Evolutionary conservation across 2,113 vertebrate species (phyloP).

Genomic region (Sakesphorus luctuosus): DNA sequence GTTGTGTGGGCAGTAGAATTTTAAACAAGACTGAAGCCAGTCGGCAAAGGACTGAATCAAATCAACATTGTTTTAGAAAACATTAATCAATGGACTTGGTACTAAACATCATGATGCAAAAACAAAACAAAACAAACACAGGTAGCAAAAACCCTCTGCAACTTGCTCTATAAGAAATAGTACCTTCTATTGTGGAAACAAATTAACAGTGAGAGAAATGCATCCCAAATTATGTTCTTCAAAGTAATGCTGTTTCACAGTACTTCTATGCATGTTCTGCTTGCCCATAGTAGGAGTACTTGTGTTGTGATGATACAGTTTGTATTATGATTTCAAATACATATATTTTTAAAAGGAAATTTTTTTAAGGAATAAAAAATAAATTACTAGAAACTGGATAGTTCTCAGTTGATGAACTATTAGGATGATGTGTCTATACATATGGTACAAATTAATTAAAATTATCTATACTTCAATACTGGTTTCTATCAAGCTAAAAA

Average conservation of each 20-base stretch:
- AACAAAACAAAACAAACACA: not conserved
- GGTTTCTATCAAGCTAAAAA: not conserved
- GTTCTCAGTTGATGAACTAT: not conserved
- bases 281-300: not conserved
- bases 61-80: not conserved
- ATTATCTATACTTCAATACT: not conserved
- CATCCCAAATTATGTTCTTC: not conserved
- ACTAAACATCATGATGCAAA: not conserved
- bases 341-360: not conserved
- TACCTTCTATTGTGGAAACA: not conserved
- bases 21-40: not conserved
- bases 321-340: not conserved
- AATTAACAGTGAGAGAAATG: not conserved
- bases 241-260: not conserved
- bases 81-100: not conserved
- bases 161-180: not conserved
- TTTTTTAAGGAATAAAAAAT: not conserved
- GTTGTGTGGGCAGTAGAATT: not conserved
- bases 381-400: not conserved
- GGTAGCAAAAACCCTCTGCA: not conserved
- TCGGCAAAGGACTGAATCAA: not conserved
- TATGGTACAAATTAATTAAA: not conserved
- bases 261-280: not conserved
- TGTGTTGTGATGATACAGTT: not conserved
- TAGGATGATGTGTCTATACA: not conserved